Percentiles rank a stretch among this genome's conserved stretches.
Evolutionary conservation across 2,888 invertebrate genomes (phyloP).

Genomic region (Tetheella fluctuosa): DNA sequence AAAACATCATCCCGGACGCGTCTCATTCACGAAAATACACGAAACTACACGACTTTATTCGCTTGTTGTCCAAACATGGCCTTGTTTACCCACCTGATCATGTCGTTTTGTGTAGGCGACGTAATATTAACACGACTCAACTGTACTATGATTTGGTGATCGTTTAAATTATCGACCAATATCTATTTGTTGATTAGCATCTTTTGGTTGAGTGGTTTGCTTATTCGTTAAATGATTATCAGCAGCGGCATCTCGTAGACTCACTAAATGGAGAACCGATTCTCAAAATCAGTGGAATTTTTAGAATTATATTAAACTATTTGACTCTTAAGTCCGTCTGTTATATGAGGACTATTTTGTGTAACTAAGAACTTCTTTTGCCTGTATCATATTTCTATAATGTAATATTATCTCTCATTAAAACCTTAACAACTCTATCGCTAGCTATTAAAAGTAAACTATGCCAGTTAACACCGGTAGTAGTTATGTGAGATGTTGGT

Average conservation of each 20-base stretch:
- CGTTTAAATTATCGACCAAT: background rate
- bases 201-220: background rate
- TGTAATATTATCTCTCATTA: too few species aligned
- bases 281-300: background rate
- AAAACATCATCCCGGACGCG: conserved; percentile 43
- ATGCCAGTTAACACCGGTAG: conserved; percentile 25
- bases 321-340: too few species aligned
- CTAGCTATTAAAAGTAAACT: conserved; percentile 2
- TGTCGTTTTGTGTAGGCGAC: conserved; percentile 14
- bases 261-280: background rate
- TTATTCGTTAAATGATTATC: background rate
- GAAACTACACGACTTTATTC: conserved; percentile 42
- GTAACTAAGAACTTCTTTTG: too few species aligned
- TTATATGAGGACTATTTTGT: too few species aligned
- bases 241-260: background rate
- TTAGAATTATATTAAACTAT: too few species aligned
- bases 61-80: conserved; percentile 45
- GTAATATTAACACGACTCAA: background rate
- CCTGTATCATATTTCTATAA: too few species aligned
- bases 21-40: conserved; percentile 47
- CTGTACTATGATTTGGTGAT: conserved; percentile 1
- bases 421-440: conserved; percentile 1
- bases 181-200: conserved; percentile 1
- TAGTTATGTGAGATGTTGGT: conserved; percentile 7
- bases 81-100: conserved; percentile 28